phyloP scores from a whole-genome alignment of 2,113 vertebrate species.

The Orycteropus afer region DNA sequence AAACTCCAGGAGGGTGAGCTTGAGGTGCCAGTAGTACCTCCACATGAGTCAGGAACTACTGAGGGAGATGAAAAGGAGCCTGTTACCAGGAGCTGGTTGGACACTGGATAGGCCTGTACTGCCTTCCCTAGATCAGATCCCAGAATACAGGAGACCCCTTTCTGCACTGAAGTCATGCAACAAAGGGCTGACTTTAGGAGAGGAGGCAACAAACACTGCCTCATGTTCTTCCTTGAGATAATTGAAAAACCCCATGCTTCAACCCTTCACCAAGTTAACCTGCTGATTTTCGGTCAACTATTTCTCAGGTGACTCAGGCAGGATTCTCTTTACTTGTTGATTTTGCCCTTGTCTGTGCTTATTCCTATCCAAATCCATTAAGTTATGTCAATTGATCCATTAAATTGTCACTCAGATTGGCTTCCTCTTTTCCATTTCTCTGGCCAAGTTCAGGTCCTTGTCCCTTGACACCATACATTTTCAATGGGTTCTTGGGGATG shows the following conservation, averaged over 20 bases:
- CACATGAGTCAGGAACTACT: not conserved
- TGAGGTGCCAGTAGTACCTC: not conserved
- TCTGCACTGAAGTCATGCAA: not conserved
- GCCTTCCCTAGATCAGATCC: not conserved
- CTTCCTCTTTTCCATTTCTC: not conserved
- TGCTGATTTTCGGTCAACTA: not conserved
- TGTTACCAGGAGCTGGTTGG: not conserved
- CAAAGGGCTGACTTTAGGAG: not conserved
- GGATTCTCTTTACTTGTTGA: not conserved
- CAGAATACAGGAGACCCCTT: not conserved
- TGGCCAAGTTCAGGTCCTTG: too few species aligned
- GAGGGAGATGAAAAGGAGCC: not conserved
- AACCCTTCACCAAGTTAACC: not conserved
- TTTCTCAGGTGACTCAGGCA: too few species aligned
- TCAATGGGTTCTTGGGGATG: not conserved
- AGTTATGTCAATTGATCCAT: not conserved
- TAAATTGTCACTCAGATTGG: not conserved
- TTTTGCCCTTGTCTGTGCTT: not conserved
- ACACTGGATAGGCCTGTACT: too few species aligned
- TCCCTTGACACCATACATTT: not conserved
- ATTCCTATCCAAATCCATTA: not conserved
- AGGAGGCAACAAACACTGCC: not conserved
- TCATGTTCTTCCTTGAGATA: not conserved
- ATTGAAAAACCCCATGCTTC: not conserved
- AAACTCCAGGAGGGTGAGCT: accelerated